phyloP scores from a whole-genome alignment of 2,888 invertebrate genomes.

The Bellardia bayeri region DNA sequence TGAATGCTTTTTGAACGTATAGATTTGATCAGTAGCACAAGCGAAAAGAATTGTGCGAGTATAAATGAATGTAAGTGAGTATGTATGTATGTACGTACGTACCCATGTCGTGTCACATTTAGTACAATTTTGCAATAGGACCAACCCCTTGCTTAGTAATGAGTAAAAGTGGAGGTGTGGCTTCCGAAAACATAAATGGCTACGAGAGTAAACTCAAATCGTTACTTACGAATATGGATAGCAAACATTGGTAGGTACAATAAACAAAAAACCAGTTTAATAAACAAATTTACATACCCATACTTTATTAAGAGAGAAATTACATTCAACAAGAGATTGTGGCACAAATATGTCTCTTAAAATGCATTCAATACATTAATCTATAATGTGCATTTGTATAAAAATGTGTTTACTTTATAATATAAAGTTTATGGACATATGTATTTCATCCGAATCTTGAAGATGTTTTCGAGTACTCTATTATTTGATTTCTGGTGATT shows the following conservation, averaged over 20 bases:
- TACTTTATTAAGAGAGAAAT: slow-evolving; percentile 2
- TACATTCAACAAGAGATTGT: neutral
- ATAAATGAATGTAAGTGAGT: slow-evolving; percentile 6
- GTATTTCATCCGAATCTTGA: too few relatives aligned
- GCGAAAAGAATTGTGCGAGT: slow-evolving; percentile 3
- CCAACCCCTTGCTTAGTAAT: slow-evolving; percentile 80
- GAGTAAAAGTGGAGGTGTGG: slow-evolving; percentile 81
- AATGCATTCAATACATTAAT: neutral
- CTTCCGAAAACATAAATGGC: slow-evolving; percentile 83
- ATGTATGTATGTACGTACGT: slow-evolving; percentile 3
- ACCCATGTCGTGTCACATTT: slow-evolving; percentile 8
- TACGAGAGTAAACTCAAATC: slow-evolving; percentile 75
- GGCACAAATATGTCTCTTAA: slow-evolving; percentile 18
- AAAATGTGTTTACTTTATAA: too few relatives aligned
- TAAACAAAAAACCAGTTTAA: neutral
- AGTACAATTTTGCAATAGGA: slow-evolving; percentile 75
- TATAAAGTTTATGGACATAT: too few relatives aligned
- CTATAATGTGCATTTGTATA: too few relatives aligned
- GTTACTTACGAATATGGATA: slow-evolving; percentile 4
- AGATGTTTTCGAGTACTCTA: too few relatives aligned
- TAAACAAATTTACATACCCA: slow-evolving; percentile 1
- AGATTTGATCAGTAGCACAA: slow-evolving; percentile 60
- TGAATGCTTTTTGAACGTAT: slow-evolving; percentile 56
- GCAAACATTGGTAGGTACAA: slow-evolving; percentile 20
- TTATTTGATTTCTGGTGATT: too few relatives aligned